phyloP scores from a whole-genome alignment of 2,888 invertebrate genomes.

The Protodeltote pygarga region DNA sequence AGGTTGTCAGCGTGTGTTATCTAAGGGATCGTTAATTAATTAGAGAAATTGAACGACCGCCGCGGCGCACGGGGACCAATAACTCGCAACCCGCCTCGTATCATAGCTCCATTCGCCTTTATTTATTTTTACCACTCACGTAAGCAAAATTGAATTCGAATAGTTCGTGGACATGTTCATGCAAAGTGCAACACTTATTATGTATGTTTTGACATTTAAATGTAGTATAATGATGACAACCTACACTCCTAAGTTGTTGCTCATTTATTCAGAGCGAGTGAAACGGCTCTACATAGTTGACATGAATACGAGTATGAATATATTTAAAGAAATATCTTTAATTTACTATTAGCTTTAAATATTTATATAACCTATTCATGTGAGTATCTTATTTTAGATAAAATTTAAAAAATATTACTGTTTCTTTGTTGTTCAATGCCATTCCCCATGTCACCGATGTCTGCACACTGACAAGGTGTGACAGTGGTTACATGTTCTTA shows the following conservation, averaged over 20 bases:
- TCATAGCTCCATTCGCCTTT: conserved; percentile 82
- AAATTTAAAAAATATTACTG: neutral
- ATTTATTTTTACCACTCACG: conserved; percentile 86
- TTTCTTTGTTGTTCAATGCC: conserved; percentile 19
- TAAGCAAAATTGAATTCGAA: conserved; percentile 84
- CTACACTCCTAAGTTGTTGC: conserved; percentile 38
- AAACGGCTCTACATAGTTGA: conserved; percentile 31
- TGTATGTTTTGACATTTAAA: conserved; percentile 50
- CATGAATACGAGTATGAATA: conserved; percentile 9
- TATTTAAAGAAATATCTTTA: conserved; percentile 15
- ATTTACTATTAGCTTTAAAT: no score
- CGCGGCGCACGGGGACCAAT: conserved; percentile 83
- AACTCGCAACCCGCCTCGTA: conserved; percentile 85
- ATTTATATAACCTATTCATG: no score
- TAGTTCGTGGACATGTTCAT: conserved; percentile 67
- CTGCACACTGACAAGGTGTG: conserved; percentile 65
- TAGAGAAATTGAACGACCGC: conserved; percentile 86
- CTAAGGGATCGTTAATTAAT: conserved; percentile 86
- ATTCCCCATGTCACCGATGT: conserved; percentile 20
- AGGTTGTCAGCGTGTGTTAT: conserved; percentile 86
- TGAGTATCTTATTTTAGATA: neutral
- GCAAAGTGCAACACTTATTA: conserved; percentile 53
- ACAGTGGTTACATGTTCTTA: conserved; percentile 66
- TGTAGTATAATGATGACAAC: conserved; percentile 42
- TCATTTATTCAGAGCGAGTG: conserved; percentile 40